Base-by-base conservation (phyloP, 1,140 invertebrate genomes). In the Cyphomyrmex costatus region DNA sequence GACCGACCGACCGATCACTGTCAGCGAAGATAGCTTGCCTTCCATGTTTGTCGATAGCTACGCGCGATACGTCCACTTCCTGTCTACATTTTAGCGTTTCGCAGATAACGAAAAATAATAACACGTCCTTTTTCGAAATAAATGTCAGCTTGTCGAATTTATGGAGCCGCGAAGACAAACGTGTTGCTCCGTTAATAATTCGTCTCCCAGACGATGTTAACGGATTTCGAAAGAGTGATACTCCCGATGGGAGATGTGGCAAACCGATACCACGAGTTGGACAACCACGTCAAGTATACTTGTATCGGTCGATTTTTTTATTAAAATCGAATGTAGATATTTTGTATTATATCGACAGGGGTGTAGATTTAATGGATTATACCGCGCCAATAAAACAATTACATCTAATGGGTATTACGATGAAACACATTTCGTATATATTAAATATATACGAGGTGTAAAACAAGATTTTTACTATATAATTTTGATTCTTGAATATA, bases 251-350 rank as follows among this genome's bases (percentile, higher is more conserved):
- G 19, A 83, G 36, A 61, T 46, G 79, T 83, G 53, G 53, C 33
- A 60, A 73, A 83, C 53, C 53, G 36, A 82, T 82, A 6, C 51
- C 66, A 73, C 79, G 53, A 73, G 68, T 83, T 83, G 79, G 53
- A 74, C 56, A 74, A 53, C 24, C 6, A 83, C 42, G 68, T 83
- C 56, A 60, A 30, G 46, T 74, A 83, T 85, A 65, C 61, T 42
- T 77, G 24, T 83, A 83, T 83, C 27, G 24, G n/a, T 90, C 90
- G 89, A 83, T 93, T 93, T 83, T 49, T 91, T 88, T 56, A 91
- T 92, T 91, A 76, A 89, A 90, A 92, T 91, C 88, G 86, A 89
- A 82, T 94, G 93, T 94, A 94, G 91, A 94, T 94, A 94, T 88
- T n/a, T n/a, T 94, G 93, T 94, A 94, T 89, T 84, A 93, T 94